Percentiles rank a stretch among this genome's conserved stretches.
Evolutionary conservation across 2,113 vertebrate genomes (phyloP).

Genomic region (Phodopus roborovskii): DNA sequence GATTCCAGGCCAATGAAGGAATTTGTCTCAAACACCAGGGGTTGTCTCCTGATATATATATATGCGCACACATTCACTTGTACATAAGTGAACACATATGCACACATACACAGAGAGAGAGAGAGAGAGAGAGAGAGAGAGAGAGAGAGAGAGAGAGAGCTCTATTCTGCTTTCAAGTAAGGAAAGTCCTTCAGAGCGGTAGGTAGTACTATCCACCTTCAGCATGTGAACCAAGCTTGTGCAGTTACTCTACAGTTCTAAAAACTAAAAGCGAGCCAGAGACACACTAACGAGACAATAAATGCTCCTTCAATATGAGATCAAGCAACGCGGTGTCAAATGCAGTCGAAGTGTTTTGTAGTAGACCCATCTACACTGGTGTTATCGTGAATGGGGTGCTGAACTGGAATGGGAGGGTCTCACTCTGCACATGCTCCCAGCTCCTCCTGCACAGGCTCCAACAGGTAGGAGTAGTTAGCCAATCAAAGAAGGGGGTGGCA

Average conservation of each 20-base stretch:
- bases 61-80: background rate
- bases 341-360: background rate
- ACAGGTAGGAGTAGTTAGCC: background rate
- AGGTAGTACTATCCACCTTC: background rate
- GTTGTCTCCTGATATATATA: background rate
- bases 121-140: no score
- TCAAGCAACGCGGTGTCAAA: slow-evolving; percentile 1
- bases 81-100: background rate
- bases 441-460: background rate
- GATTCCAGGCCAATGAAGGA: background rate
- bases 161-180: background rate
- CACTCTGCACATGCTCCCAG: background rate
- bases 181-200: background rate
- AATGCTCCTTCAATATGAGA: background rate
- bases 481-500: background rate
- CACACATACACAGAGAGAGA: no score
- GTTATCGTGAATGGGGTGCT: background rate
- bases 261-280: background rate
- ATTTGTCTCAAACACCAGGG: background rate
- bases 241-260: background rate
- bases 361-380: background rate
- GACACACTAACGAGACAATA: background rate
- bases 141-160: no score
- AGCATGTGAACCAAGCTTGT: background rate
- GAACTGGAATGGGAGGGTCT: background rate